Base-by-base conservation (phyloP, 2,797 vertebrate species). In the Coregonus ussuriensis region DNA sequence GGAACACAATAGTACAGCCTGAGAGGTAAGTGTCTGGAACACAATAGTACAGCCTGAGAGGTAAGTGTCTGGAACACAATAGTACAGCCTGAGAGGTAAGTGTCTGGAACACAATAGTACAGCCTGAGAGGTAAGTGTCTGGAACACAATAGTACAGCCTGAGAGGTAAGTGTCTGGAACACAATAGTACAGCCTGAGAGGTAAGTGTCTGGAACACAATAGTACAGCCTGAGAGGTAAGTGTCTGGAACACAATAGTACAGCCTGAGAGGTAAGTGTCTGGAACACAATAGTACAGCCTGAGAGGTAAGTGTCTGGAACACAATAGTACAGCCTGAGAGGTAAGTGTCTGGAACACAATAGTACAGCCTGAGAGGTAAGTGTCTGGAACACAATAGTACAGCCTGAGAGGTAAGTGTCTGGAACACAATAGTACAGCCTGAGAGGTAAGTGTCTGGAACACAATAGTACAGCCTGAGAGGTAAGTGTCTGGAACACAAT, bases 81-180 rank as follows among this genome's bases (percentile, higher is more conserved):
- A 31, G 14, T 33, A 15, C 65, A 33, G 29, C 78, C 69, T 1
- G 21, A 53, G 79, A 77, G n/a, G n/a, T n/a, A n/a, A n/a, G n/a
- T n/a, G n/a, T n/a, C n/a, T n/a, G n/a, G n/a, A n/a, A 33, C 65
- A 35, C 65, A 15, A 1, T 33, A 31, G 14, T 33, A 15, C 65
- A 33, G 29, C 78, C 69, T 1, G 21, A 53, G 79, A 77, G n/a
- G n/a, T n/a, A n/a, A n/a, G n/a, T n/a, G n/a, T n/a, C n/a, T n/a
- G n/a, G n/a, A n/a, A 33, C 65, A 35, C 65, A 15, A 1, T 33
- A 31, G 14, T 33, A 15, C 65, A 33, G 29, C 78, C 69, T 1
- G 21, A 53, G 79, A 77, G n/a, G n/a, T n/a, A n/a, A n/a, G n/a
- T n/a, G n/a, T n/a, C n/a, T n/a, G n/a, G n/a, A n/a, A 33, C 65